Evolutionary conservation across 2,888 invertebrate genomes (phyloP).

Genomic region (Leucoma salicis): DNA sequence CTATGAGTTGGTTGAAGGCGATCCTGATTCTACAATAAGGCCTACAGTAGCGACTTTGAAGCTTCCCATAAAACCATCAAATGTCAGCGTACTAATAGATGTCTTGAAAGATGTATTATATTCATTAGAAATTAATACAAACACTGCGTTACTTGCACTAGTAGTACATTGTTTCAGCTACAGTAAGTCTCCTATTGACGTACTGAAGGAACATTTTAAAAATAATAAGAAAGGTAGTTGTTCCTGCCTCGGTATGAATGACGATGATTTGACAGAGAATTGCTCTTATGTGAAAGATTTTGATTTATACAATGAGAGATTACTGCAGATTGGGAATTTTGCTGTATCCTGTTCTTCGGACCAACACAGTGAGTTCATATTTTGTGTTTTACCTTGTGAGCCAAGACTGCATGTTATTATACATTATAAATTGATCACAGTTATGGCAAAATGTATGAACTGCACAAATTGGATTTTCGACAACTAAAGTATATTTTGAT

Average conservation of each 20-base stretch:
- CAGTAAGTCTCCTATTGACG: constrained; percentile 50
- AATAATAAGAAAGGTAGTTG: constrained; percentile 38
- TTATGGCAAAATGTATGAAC: too few relatives aligned
- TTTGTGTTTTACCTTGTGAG: too few relatives aligned
- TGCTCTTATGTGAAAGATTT: constrained; percentile 82
- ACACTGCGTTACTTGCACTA: constrained; percentile 83
- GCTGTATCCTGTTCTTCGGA: constrained; percentile 83
- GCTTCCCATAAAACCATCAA: constrained; percentile 67
- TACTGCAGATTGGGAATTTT: constrained; percentile 86
- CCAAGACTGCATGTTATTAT: too few relatives aligned
- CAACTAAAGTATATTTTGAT: too few relatives aligned
- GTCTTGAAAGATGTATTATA: constrained; percentile 84
- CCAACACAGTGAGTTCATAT: constrained; percentile 56
- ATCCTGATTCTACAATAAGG: constrained; percentile 73
- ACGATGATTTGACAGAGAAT: constrained; percentile 60
- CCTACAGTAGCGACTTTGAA: constrained; percentile 55
- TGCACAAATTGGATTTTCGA: too few relatives aligned
- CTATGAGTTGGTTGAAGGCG: constrained; percentile 62
- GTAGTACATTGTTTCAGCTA: constrained; percentile 68
- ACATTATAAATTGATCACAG: too few relatives aligned
- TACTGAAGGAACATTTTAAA: constrained; percentile 55
- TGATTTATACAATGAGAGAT: constrained; percentile 85
- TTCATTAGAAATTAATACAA: constrained; percentile 84
- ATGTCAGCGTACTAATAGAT: constrained; percentile 80
- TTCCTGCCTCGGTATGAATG: constrained; percentile 38